Evolutionary conservation across 2,113 vertebrate genomes (phyloP).

Genomic region (Melanostigma gelatinosum): DNA sequence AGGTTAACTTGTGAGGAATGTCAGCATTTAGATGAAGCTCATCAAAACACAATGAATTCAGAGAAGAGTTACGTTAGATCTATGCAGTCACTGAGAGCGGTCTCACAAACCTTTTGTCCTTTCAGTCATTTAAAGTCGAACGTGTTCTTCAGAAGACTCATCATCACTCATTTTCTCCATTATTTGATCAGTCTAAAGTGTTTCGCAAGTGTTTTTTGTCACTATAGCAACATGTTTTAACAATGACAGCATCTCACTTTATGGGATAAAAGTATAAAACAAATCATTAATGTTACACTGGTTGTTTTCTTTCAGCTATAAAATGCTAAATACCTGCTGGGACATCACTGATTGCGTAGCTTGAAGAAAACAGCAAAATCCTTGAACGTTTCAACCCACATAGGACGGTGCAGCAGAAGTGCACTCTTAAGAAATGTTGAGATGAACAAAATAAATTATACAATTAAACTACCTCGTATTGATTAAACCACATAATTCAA

Average conservation of each 20-base stretch:
- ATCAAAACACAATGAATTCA: slow-evolving; percentile 25
- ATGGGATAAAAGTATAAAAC: neutral
- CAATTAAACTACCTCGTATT: neutral
- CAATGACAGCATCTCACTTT: neutral
- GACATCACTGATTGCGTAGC: neutral
- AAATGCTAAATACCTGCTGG: neutral
- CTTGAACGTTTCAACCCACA: neutral
- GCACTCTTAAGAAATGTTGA: neutral
- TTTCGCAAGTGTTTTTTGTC: neutral
- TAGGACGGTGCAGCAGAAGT: neutral
- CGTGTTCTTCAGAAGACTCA: neutral
- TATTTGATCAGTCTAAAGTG: neutral
- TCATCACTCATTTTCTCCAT: neutral
- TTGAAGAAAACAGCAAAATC: neutral
- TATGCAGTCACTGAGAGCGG: neutral
- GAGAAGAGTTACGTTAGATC: slow-evolving; percentile 4
- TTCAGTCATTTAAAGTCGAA: neutral
- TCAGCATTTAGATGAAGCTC: slow-evolving; percentile 61
- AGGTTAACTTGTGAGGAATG: slow-evolving; percentile 57
- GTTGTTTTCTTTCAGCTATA: neutral
- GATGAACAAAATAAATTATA: neutral
- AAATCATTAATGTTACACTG: neutral
- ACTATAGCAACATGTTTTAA: neutral
- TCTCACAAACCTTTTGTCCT: neutral
- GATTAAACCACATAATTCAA: neutral